Conservation (phyloP, 2,113 vertebrate species). For the Uropsilus gracilis region DNA sequence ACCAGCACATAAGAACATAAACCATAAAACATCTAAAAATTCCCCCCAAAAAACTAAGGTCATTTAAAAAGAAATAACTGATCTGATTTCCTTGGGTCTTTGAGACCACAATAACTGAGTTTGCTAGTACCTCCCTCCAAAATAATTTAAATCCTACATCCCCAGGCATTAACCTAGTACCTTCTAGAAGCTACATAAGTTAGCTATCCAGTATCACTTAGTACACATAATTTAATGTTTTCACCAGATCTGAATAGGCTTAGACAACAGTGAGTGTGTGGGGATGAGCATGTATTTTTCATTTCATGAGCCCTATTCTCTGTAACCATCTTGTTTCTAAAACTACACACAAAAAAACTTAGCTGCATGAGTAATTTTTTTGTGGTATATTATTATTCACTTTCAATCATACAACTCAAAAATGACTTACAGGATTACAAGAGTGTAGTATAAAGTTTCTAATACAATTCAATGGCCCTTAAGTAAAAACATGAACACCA, state of each 20-base stretch:
- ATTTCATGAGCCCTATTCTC: constrained; percentile 68
- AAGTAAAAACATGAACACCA: constrained; percentile 77
- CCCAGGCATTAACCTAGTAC: constrained; percentile 18
- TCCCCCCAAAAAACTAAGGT: not conserved
- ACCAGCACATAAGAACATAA: not conserved
- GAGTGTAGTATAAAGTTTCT: constrained; percentile 74
- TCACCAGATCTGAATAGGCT: constrained; percentile 58
- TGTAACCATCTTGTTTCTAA: constrained; percentile 52
- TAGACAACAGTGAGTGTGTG: constrained; percentile 60
- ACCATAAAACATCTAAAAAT: constrained; percentile 23
- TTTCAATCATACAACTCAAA: constrained; percentile 78
- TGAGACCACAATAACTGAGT: not conserved
- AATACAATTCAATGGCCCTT: constrained; percentile 62
- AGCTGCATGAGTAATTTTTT: constrained; percentile 66
- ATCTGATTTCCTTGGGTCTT: not conserved
- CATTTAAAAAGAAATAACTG: not conserved
- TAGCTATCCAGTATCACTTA: constrained; percentile 48
- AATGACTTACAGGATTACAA: constrained; percentile 74
- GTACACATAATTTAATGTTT: constrained; percentile 68
- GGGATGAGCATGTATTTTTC: constrained; percentile 53
- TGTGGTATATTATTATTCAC: constrained; percentile 64
- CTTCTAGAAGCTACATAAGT: constrained; percentile 56
- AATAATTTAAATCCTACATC: not conserved
- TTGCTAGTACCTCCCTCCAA: not conserved
- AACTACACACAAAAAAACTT: constrained; percentile 57